Percentiles rank a stretch among this genome's conserved stretches.
Conservation (phyloP, 2,888 invertebrate genomes). For the Heliconius aoede region DNA sequence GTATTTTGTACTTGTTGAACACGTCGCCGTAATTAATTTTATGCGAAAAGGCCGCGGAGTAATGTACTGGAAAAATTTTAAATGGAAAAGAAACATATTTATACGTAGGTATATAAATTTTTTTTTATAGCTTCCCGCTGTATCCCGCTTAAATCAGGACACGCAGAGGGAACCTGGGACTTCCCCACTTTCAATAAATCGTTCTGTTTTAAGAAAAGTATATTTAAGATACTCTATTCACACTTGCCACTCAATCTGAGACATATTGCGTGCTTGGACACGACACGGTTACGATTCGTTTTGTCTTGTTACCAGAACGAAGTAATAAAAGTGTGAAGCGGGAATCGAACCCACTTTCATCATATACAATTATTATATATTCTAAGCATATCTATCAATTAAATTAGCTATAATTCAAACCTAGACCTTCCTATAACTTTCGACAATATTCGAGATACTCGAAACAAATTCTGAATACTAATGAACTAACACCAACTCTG, state of each 20-base stretch:
- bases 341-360: too few relatives aligned
- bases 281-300: not conserved
- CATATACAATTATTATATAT: too few relatives aligned
- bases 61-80: slow-evolving; percentile 28
- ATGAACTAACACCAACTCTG: slow-evolving; percentile 14
- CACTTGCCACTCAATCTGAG: not conserved
- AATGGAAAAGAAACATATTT: not conserved
- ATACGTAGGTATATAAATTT: not conserved
- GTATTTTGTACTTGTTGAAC: slow-evolving; percentile 38
- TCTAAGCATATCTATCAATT: not conserved
- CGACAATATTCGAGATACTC: not conserved
- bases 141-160: too few relatives aligned
- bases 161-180: too few relatives aligned
- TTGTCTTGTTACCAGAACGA: not conserved
- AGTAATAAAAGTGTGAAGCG: not conserved
- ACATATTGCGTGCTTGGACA: not conserved
- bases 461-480: slow-evolving; percentile 21
- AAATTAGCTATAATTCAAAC: not conserved
- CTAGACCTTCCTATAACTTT: not conserved
- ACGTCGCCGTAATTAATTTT: slow-evolving; percentile 39
- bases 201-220: too few relatives aligned
- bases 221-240: not conserved
- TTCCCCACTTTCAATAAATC: too few relatives aligned
- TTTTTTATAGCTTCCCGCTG: not conserved
- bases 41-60: slow-evolving; percentile 19